Evolutionary conservation across 2,888 invertebrate genomes (phyloP).

Genomic region (Abrostola triplasia): DNA sequence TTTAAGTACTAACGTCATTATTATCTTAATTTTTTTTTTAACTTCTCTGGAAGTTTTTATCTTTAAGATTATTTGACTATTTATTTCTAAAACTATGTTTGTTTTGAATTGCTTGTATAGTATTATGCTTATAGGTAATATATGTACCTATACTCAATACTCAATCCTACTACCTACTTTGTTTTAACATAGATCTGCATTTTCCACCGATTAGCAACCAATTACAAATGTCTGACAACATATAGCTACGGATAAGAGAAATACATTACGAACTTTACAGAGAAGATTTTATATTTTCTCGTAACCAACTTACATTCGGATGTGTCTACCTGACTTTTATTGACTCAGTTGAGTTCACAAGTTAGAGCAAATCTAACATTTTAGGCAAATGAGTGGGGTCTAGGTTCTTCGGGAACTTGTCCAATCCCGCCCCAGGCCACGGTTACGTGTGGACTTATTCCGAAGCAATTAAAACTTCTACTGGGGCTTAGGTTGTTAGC

Average conservation of each 20-base stretch:
- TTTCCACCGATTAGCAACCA: too few relatives aligned
- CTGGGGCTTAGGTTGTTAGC: slow-evolving; percentile 75
- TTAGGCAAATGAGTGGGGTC: slow-evolving; percentile 68
- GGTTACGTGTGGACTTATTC: slow-evolving; percentile 71
- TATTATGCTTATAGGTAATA: too few relatives aligned
- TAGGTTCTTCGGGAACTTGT: slow-evolving; percentile 54
- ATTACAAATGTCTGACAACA: too few relatives aligned
- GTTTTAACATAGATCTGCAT: too few relatives aligned
- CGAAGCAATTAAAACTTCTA: slow-evolving; percentile 84
- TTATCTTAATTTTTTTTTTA: too few relatives aligned
- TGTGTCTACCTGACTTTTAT: slow-evolving; percentile 14
- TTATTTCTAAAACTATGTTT: too few relatives aligned
- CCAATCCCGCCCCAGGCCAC: slow-evolving; percentile 32
- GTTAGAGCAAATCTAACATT: slow-evolving; percentile 52
- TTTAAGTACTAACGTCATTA: too few relatives aligned
- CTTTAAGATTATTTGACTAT: too few relatives aligned
- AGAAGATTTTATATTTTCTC: background rate
- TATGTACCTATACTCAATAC: too few relatives aligned
- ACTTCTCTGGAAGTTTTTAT: too few relatives aligned
- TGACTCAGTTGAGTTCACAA: slow-evolving; percentile 25
- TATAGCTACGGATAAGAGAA: background rate
- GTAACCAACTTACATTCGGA: background rate
- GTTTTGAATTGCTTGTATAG: too few relatives aligned
- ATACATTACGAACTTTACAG: background rate
- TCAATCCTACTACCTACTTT: too few relatives aligned